Base-by-base conservation (phyloP, 2,113 vertebrate genomes). In the Morone saxatilis region DNA sequence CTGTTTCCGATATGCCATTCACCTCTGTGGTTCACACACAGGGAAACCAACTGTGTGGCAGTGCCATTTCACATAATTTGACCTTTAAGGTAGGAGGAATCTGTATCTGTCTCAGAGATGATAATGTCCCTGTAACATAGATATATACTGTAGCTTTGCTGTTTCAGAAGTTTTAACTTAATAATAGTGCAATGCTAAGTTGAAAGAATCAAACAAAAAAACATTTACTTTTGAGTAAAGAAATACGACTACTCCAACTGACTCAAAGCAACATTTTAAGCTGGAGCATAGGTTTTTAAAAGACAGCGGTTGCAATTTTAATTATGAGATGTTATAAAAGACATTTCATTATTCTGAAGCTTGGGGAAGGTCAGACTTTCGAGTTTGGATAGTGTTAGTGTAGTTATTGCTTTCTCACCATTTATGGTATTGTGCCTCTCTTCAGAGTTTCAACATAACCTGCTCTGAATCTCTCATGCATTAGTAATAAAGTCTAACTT, bases 341-440 rank as follows among this genome's bases (percentile, higher is more conserved):
- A 76, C 25, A 19, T 62, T 86, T 81, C 17, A 53, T 65, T 81
- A 70, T 78, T 40, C 38, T 19, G 7, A 86, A 65, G 41, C 31
- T 65, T 59, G 13, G n/a, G 20, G 22, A 66, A 47, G 36, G 22
- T 75, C 4, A 62, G 51, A 59, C 22, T 62, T 88, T 85, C 31
- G 60, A 47, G 72, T 79, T 63, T 82, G 67, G 71, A 80, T 63
- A 56, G 60, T 76, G 63, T 56, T 79, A 19, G 50, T 75, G 74
- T 50, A 36, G 54, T 82, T 81, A 63, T 89, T 84, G 68, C 78
- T 80, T 80, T 81, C 61, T 79, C 84, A 65, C 90, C 90, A 85
- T 92, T 77, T 88, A 85, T 68, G 88, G 91, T 82, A 31, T 68
- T 25, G 54, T 50, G 89, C 63, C 67, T 54, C 59, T 79, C 60